Evolutionary conservation across 2,797 vertebrate species (phyloP), one percentile per base, ranked within the genome.

Genomic region (Podargus strigoides): DNA sequence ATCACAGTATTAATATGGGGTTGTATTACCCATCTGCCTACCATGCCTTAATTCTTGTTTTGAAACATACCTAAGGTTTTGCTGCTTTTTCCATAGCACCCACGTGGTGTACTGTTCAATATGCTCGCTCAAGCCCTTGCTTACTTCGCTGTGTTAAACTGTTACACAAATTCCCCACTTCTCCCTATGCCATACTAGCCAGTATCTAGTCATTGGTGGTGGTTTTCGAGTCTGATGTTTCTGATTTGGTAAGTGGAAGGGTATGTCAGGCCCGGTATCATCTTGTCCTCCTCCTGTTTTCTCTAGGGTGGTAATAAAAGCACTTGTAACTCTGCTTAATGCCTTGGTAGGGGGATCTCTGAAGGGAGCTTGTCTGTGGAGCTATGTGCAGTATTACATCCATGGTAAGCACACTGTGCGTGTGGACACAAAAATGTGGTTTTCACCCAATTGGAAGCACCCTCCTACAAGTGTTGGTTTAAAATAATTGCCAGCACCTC

Each of bases 331-430:
- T 69, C 46, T n/a, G 10, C 18, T 36, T 47, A 37, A 6, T 59
- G 47, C 28, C 17, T 46, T 32, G 34, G 27, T 39, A 67, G 21
- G 18, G 23, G 11, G 7, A 23, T 68, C 58, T 81, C 42, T 50
- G 16, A 27, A 66, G 37, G 66, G 27, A 73, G 24, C 50, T 42
- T 39, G 16, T 66, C 30, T 76, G 39, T 39, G 42, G 39, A n/a
- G 19, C 44, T 74, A 0, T 41, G 3, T n/a, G 37, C n/a, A 27
- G 2, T 32, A 15, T n/a, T 37, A 12, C 9, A 27, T 63, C 41
- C 7, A 1, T 12, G 12, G 27, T 39, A 30, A 36, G 22, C 42
- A 11, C 3, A 1, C 30, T 37, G 13, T n/a, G n/a, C n/a, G n/a
- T n/a, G 32, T 18, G 36, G 39, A 28, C 5, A 2, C n/a, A 76